Evolutionary conservation across 2,113 vertebrate species (phyloP), one percentile per base, ranked within the genome.

Genomic region (Drymodes brunneopygia): DNA sequence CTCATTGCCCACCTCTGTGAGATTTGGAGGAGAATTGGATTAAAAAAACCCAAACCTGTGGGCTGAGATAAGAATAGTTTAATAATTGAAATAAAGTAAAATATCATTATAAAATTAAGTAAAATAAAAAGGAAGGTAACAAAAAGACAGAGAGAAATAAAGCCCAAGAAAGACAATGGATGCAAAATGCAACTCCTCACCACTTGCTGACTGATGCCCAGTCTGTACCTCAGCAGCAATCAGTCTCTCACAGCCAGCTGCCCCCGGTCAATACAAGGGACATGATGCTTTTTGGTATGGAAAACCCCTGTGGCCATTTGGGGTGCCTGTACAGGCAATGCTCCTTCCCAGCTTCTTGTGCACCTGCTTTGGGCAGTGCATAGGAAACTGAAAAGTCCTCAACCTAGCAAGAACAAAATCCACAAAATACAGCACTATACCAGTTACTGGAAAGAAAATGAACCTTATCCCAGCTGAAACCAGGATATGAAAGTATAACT

Each of bases 191-290:
- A 57, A 6, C 21, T 84, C 15, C 20, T 65, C 11, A 25, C 9
- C 21, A 29, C 20, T 45, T 24, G 7, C 8, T 40, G 38, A 65
- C 44, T 0, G 0, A 27, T 27, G 14, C 4, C 17, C 14, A 65
- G 24, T 17, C 57, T 51, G 7, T 18, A 73, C 19, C 4, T 58
- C 33, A 79, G 51, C 20, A 65, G 14, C 33, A 56, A 18, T 44
- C 22, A 58, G 14, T 6, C 17, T 42, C 45, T 72, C 38, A 40
- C 4, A 33, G 57, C 16, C 36, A 65, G 3, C 10, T 58, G 36
- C 10, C 12, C 24, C 25, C 21, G 31, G 25, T 19, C 29, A 19
- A 51, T 22, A 31, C 4, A 8, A 5, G 31, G 17, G 36, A 11
- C 20, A 31, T 45, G 60, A 23, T 29, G 2, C 8, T 27, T 71